Evolutionary conservation across 2,113 vertebrate species (phyloP).

Genomic region (Sphyrna mokarran): DNA sequence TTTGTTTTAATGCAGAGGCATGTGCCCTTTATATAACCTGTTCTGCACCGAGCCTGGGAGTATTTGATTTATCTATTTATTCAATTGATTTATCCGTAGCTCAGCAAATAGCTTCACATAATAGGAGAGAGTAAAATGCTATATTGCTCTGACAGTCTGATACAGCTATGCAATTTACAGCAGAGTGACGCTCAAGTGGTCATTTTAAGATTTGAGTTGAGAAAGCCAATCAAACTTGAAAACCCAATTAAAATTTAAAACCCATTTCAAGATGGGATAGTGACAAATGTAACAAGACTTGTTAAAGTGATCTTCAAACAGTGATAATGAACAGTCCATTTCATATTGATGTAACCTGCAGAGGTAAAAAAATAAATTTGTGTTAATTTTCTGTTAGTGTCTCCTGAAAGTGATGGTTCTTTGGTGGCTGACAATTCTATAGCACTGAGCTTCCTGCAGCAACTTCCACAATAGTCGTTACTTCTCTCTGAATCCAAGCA

Average conservation of each 20-base stretch:
- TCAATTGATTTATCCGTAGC: neutral
- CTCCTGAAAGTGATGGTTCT: neutral
- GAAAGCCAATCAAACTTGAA: constrained; percentile 1
- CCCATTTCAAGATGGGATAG: constrained; percentile 13
- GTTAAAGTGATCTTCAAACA: neutral
- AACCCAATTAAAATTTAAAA: constrained; percentile 18
- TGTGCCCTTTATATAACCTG: neutral
- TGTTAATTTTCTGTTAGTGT: neutral
- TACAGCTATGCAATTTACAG: neutral
- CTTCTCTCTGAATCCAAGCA: neutral
- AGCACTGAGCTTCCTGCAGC: neutral
- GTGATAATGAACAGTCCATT: neutral
- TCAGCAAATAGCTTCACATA: constrained; percentile 20
- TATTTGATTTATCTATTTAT: constrained; percentile 31
- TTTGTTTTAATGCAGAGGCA: neutral
- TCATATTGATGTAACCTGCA: neutral
- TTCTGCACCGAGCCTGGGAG: neutral
- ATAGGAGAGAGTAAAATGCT: neutral
- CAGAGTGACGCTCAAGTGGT: neutral
- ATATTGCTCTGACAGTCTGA: neutral
- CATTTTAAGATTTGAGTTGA: neutral
- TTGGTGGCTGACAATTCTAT: neutral
- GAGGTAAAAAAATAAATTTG: neutral
- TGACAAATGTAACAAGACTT: neutral
- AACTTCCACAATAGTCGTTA: neutral